Base-by-base conservation (phyloP, 2,888 invertebrate species). In the Saturnia japonica region DNA sequence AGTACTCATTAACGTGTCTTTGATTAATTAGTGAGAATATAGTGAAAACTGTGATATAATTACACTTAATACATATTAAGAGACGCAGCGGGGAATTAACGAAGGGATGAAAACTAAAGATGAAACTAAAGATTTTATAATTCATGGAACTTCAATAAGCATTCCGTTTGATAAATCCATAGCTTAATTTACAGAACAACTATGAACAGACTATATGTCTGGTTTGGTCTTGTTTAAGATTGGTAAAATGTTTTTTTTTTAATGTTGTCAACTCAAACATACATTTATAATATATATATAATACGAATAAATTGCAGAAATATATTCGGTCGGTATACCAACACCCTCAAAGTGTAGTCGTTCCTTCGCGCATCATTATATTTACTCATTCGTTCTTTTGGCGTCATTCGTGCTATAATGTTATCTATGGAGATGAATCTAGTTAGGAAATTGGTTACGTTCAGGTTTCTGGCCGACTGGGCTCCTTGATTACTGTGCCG, bases 371-470 rank as follows among this genome's bases (percentile, higher is more conserved):
- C 85, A 75, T 86, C 89, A 87, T 90, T 89, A 88, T 85, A 82
- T 86, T 86, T 83, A 78, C 79, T 88, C 86, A 80, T 84, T 84
- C 83, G 78, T 81, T 82, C 77, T 71, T 81, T 79, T 76, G 72
- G 72, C 72, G 67, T 42, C 80, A 78, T 82, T 80, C 79, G 76
- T 76, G 75, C 72, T 68, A 75, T 81, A 79, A 76, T 75, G 76
- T 76, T 88, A 91, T 89, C 90, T 76, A 70, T 72, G 51, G 77
- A 78, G 81, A 82, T 83, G 78, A 83, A 90, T 91, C 88, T 89
- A 74, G 85, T 85, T 86, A 87, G 91, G 91, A 91, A 91, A 91
- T 91, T 90, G 89, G 80, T 82, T 86, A 82, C 87, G 84, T 86
- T 88, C 87, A 85, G 83, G 79, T 84, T 89, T 88, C 85, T 85